Conservation (phyloP, 35 echinoderm and acorn worm genomes). For the Apostichopus japonicus region DNA sequence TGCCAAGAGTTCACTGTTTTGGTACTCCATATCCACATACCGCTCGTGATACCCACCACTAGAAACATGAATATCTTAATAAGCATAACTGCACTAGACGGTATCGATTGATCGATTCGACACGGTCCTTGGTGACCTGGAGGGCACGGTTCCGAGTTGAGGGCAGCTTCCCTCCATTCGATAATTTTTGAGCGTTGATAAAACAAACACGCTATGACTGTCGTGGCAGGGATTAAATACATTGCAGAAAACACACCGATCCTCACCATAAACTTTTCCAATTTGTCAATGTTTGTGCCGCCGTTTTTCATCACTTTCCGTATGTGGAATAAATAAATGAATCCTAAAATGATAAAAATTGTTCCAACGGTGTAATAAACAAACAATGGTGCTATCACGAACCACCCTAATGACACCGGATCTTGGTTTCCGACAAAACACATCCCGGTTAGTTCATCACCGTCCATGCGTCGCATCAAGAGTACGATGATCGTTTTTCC, state of each 20-base stretch:
- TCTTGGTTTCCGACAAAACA: slow-evolving; percentile 97
- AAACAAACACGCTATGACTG: slow-evolving; percentile 92
- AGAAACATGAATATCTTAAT: slow-evolving; percentile 96
- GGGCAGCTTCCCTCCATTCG: slow-evolving; percentile 68
- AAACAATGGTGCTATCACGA: slow-evolving; percentile 87
- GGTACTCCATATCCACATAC: slow-evolving; percentile 99
- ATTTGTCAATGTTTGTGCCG: slow-evolving; percentile 96
- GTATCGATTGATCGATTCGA: slow-evolving; percentile 77
- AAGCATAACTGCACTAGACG: slow-evolving; percentile 76
- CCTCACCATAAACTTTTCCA: slow-evolving; percentile 96
- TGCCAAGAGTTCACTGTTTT: slow-evolving; percentile 98
- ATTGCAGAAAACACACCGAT: slow-evolving; percentile 98
- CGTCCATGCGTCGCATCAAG: slow-evolving; percentile 82
- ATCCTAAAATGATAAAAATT: slow-evolving; percentile 87
- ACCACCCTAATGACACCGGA: slow-evolving; percentile 62
- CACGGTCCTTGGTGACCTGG: slow-evolving; percentile 63
- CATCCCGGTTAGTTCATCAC: slow-evolving; percentile 96
- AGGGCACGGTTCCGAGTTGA: slow-evolving; percentile 60
- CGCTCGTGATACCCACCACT: slow-evolving; percentile 95
- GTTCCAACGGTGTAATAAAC: slow-evolving; percentile 90
- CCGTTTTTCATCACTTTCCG: slow-evolving; percentile 97
- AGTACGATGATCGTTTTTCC: slow-evolving; percentile 86
- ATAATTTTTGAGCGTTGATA: slow-evolving; percentile 87
- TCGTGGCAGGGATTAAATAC: slow-evolving; percentile 91
- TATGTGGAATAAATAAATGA: slow-evolving; percentile 93